Percentiles rank a stretch among this genome's conserved stretches.
These are phyloP conservation scores for Caenorhabditis virilis DNA, from an alignment of 2,888 invertebrate species.

Conservation along the genomic window DNA sequence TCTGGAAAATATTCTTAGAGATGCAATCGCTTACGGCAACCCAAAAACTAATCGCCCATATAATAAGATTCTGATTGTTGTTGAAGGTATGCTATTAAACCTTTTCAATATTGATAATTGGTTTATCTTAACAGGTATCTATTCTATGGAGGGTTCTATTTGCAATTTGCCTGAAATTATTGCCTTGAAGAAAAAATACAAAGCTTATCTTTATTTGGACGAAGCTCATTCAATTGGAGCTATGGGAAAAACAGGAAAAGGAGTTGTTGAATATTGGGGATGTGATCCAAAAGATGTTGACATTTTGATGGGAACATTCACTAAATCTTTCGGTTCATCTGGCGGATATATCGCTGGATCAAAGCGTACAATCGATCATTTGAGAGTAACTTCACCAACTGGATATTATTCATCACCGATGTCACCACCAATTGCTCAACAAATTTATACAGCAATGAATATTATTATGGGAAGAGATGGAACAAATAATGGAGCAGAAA, in stretches of 20 bases:
- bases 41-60: slow-evolving; percentile 79
- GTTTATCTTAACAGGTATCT: slow-evolving; percentile 39
- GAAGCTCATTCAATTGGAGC: slow-evolving; percentile 91
- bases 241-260: slow-evolving; percentile 76
- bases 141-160: slow-evolving; percentile 90
- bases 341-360: slow-evolving; percentile 93
- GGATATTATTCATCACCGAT: slow-evolving; percentile 70
- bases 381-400: slow-evolving; percentile 79
- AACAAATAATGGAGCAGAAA: slow-evolving; percentile 73
- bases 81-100: slow-evolving; percentile 77
- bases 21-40: slow-evolving; percentile 81
- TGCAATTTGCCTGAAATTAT: slow-evolving; percentile 86
- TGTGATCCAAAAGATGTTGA: slow-evolving; percentile 85
- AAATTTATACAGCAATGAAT: slow-evolving; percentile 82
- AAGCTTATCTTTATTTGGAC: slow-evolving; percentile 92
- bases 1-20: slow-evolving; percentile 82
- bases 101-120: slow-evolving; percentile 2
- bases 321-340: slow-evolving; percentile 95
- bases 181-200: slow-evolving; percentile 88
- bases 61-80: slow-evolving; percentile 80
- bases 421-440: slow-evolving; percentile 86
- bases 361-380: slow-evolving; percentile 77
- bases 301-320: slow-evolving; percentile 94
- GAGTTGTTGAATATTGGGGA: slow-evolving; percentile 85
- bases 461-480: slow-evolving; percentile 86